Conservation (phyloP, 2,888 invertebrate species). For the Metopia argyrocephala region DNA sequence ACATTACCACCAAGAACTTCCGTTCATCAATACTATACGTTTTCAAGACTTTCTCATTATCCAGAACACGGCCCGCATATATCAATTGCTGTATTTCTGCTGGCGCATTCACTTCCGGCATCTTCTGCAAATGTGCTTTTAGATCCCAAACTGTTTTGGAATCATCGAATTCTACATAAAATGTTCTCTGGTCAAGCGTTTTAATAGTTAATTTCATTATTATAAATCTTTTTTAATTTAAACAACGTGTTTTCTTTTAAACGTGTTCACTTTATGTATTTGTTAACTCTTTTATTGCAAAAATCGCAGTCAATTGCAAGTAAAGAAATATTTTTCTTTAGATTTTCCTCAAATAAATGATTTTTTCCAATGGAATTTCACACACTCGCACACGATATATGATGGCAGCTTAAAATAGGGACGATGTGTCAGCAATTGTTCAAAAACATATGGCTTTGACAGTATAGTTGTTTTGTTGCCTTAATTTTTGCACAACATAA, state of each 20-base stretch:
- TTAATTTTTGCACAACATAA: constrained; percentile 49
- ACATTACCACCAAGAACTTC: constrained; percentile 98
- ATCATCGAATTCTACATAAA: constrained; percentile 92
- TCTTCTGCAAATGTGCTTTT: constrained; percentile 81
- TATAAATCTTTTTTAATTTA: constrained; percentile 3
- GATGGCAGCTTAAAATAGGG: constrained; percentile 59
- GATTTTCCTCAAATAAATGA: constrained; percentile 41
- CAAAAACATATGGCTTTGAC: constrained; percentile 63
- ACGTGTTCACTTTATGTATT: not conserved
- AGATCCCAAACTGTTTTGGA: constrained; percentile 90
- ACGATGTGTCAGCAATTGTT: constrained; percentile 64
- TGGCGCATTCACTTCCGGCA: constrained; percentile 78
- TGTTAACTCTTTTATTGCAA: not conserved
- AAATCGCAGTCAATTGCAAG: not conserved
- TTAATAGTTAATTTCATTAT: constrained; percentile 87
- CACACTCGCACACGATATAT: constrained; percentile 28
- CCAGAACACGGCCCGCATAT: constrained; percentile 95
- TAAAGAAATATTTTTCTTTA: constrained; percentile 20
- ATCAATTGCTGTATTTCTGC: constrained; percentile 94
- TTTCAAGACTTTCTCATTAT: constrained; percentile 88
- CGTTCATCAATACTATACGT: constrained; percentile 96
- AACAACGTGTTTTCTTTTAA: not conserved
- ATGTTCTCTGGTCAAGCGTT: constrained; percentile 94
- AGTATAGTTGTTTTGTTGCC: constrained; percentile 43
- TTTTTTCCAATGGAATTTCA: constrained; percentile 57